Conservation (phyloP, 1,140 invertebrate genomes). For the Philopotamus ludificatus region DNA sequence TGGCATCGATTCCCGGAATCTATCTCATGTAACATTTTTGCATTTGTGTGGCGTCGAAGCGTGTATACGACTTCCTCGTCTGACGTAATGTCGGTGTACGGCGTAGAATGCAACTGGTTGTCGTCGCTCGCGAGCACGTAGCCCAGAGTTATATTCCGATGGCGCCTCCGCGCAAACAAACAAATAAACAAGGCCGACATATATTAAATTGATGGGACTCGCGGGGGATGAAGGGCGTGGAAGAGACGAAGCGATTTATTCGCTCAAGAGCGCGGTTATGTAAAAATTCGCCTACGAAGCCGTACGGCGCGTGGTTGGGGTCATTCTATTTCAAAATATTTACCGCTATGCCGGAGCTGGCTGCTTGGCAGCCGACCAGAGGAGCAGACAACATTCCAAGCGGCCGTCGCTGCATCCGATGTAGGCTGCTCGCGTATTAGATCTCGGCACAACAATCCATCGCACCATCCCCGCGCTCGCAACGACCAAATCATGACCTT, state of each 20-base stretch:
- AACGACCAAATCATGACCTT: too few relatives aligned
- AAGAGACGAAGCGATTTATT: too few relatives aligned
- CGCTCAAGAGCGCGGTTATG: too few relatives aligned
- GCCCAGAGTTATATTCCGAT: too few relatives aligned
- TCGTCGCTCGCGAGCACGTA: background rate
- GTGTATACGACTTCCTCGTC: background rate
- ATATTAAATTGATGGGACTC: too few relatives aligned
- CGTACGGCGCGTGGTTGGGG: constrained; percentile 9
- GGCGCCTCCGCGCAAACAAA: too few relatives aligned
- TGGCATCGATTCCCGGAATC: too few relatives aligned
- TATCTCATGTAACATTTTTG: background rate
- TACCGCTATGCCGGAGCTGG: constrained; percentile 36
- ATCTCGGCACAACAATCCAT: constrained; percentile 8
- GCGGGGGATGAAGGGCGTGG: background rate
- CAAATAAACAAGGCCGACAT: too few relatives aligned
- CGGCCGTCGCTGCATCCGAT: background rate
- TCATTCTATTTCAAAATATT: constrained; percentile 37
- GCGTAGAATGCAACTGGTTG: constrained; percentile 21
- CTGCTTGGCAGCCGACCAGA: constrained; percentile 32
- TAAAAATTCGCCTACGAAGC: constrained; percentile 17
- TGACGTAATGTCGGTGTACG: background rate
- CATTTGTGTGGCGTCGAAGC: background rate
- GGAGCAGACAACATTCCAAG: constrained; percentile 29
- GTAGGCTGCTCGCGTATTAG: background rate
- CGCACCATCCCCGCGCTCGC: background rate